Evolutionary conservation across 1,140 invertebrate genomes (phyloP), one percentile per base, ranked within the genome.

Genomic region (Theocolax elegans): DNA sequence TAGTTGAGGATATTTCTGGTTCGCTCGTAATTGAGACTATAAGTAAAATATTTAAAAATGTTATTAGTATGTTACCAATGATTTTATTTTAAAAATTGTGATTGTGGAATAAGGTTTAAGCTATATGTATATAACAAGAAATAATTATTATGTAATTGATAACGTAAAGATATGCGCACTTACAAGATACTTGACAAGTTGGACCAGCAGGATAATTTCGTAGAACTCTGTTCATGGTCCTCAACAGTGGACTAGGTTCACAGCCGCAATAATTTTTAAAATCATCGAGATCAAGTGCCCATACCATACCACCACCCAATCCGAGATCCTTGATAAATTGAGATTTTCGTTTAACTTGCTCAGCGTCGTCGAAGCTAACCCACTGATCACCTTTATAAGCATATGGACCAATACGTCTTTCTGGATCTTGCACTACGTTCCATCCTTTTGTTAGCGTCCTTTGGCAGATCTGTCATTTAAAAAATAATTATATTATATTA

Each of bases 281-380:
- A 81, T 97, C 95, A 77, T 97, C 95, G 60, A 96, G 87, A 87
- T 97, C 94, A 0, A 96, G 82, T 0, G 95, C 92, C 95, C 95
- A 97, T 3, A 95, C 89, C 94, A 96, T 96, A 17, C 90, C 91
- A 31, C 95, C 95, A 6, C 91, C 95, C 4, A 96, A 83, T 1
- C 89, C 90, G 85, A 93, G 90, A 4, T 90, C 87, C 65, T 91
- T 91, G 1, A 94, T 89, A 70, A 91, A 93, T 74, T 93, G 89
- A 8, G 91, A 87, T 75, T 92, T 91, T 21, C 85, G 78, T 72
- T 83, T 79, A 2, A 91, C 87, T 77, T 89, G 89, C 44, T 83
- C 80, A 0, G 87, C 81, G 77, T 92, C 90, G 75, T 92, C 91
- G 70, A 89, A 92, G 17, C 88, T 88, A 1, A 92, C 88, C 91